Evolutionary conservation across 2,888 invertebrate species (phyloP), one percentile per base, ranked within the genome.

Genomic region (Atrina japonica): DNA sequence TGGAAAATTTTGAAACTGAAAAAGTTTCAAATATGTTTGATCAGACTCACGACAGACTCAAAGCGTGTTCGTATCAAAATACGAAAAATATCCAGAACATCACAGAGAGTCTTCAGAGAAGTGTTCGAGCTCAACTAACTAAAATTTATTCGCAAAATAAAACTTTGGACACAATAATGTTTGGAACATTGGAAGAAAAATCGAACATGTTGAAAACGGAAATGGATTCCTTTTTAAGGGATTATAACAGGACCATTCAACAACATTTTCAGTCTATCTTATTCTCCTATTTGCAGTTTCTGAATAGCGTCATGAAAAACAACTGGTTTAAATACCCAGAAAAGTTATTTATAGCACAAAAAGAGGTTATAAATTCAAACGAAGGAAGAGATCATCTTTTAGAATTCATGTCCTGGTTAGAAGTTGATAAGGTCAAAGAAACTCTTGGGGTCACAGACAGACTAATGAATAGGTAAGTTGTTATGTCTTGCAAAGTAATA

Each of bases 291-390:
- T 72, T 77, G 21, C 66, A 81, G 3, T 87, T 87, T 68, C 74
- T 88, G 27, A 77, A 78, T 43, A 78, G 80, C 23, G 77, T 88
- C 3, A 81, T 78, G 6, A 74, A 79, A 7, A 89, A 85, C 61
- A 73, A 78, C 23, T 89, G 89, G 89, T 70, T 88, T 45, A 80
- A 81, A 23, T 86, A 88, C 50, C 86, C 89, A 7, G 75, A 81
- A 41, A 79, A 86, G 58, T 72, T 84, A 18, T 87, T 84, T 60
- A 77, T 82, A 58, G 70, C 75, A 9, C 84, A 84, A 69, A 77
- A 82, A 49, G 75, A 78, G 21, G 59, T 77, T 78, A 49, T 67
- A 49, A 40, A 63, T 60, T 52, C 53, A 72, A 66, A 73, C 60
- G 53, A 77, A 60, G 72, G 76, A 6, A 66, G 76, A 52, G 73